Evolutionary conservation across 2,888 invertebrate genomes (phyloP).

Genomic region (Agapetus fuscipes): DNA sequence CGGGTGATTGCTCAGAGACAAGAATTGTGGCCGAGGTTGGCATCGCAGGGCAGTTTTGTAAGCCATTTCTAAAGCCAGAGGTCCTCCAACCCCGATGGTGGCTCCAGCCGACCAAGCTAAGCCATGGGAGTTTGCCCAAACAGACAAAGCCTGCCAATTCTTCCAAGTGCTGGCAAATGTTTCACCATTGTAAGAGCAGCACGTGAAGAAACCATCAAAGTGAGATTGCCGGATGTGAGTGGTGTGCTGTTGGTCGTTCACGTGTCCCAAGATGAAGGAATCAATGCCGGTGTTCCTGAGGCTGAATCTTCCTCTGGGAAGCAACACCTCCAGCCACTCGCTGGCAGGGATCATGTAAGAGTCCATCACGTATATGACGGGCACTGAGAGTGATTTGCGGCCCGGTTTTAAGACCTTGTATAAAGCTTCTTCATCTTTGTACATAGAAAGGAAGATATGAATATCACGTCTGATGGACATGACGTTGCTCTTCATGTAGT

Average conservation of each 20-base stretch:
- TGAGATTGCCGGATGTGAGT: slow-evolving; percentile 40
- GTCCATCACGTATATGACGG: slow-evolving; percentile 53
- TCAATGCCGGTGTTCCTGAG: slow-evolving; percentile 44
- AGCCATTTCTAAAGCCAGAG: slow-evolving; percentile 12
- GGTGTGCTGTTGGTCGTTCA: slow-evolving; percentile 44
- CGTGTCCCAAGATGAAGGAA: slow-evolving; percentile 46
- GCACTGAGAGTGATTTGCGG: slow-evolving; percentile 27
- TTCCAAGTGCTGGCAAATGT: slow-evolving; percentile 51
- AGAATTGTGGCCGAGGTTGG: slow-evolving; percentile 12
- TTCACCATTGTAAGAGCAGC: slow-evolving; percentile 52
- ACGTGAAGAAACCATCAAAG: slow-evolving; percentile 52
- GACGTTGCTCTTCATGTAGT: slow-evolving; percentile 41
- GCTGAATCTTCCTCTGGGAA: slow-evolving; percentile 34
- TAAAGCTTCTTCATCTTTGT: slow-evolving; percentile 45
- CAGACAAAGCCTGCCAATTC: slow-evolving; percentile 31
- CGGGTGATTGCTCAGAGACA: slow-evolving; percentile 15
- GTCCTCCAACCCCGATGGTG: slow-evolving; percentile 12
- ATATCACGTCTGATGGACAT: slow-evolving; percentile 36
- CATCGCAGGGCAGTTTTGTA: slow-evolving; percentile 14
- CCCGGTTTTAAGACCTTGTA: slow-evolving; percentile 34
- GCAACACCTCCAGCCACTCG: slow-evolving; percentile 44
- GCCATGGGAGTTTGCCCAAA: slow-evolving; percentile 12
- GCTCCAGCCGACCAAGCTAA: slow-evolving; percentile 18
- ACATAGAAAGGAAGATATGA: slow-evolving; percentile 34
- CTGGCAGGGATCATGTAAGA: slow-evolving; percentile 43